phyloP scores from a whole-genome alignment of 2,797 vertebrate species.

The Mus caroli region DNA sequence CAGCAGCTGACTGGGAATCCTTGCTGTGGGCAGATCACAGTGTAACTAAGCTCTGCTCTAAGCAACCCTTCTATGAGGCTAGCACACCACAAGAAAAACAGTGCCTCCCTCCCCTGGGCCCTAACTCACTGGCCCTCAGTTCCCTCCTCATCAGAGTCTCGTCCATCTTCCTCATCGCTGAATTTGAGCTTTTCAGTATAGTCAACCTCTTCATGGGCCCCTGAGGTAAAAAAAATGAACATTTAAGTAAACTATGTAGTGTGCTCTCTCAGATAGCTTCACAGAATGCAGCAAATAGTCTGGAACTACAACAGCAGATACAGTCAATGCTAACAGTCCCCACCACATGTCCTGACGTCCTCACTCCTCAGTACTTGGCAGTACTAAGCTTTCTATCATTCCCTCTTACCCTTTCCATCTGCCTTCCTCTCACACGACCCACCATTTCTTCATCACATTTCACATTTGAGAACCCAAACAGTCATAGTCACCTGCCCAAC shows the following conservation, averaged over 20 bases:
- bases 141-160: conserved; percentile 93
- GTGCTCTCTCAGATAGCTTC: neutral
- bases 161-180: conserved; percentile 97
- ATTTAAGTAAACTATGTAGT: neutral
- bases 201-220: conserved; percentile 97
- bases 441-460: neutral
- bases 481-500: conserved; percentile 93
- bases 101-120: neutral
- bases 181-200: conserved; percentile 98
- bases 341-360: neutral
- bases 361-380: neutral
- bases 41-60: conserved; percentile 49
- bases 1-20: conserved; percentile 75
- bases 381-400: neutral
- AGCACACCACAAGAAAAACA: neutral
- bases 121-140: conserved; percentile 88
- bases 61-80: neutral
- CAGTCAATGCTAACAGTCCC: neutral
- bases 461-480: neutral
- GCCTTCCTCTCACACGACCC: neutral
- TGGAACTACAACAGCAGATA: neutral
- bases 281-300: neutral
- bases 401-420: neutral
- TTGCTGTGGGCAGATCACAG: conserved; percentile 79
- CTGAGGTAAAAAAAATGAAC: conserved; percentile 83